phyloP scores from a whole-genome alignment of 2,113 vertebrate genomes.

The Xiphias gladius region DNA sequence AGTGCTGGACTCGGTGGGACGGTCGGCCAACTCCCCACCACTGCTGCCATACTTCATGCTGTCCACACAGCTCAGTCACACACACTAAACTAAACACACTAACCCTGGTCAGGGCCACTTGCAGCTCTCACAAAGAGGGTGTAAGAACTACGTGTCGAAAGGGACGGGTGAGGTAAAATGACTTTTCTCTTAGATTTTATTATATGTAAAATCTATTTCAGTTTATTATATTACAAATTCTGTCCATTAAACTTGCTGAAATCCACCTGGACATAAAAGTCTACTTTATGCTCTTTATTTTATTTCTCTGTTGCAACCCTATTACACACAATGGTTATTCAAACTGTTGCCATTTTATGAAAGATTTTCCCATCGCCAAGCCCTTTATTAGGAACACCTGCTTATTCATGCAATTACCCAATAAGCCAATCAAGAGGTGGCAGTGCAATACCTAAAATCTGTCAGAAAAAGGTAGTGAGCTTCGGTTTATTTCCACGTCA shows the following conservation, averaged over 20 bases:
- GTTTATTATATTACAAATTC: constrained; percentile 1
- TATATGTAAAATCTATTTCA: constrained; percentile 3
- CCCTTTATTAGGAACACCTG: background rate
- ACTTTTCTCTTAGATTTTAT: constrained; percentile 7
- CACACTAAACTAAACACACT: constrained; percentile 74
- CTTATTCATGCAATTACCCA: background rate
- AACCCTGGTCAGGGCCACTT: constrained; percentile 75
- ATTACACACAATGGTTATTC: background rate
- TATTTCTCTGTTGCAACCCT: background rate
- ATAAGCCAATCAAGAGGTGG: background rate
- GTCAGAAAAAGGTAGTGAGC: background rate
- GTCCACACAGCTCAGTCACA: constrained; percentile 86
- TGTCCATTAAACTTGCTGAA: background rate
- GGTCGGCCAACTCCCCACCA: constrained; percentile 80
- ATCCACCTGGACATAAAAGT: background rate
- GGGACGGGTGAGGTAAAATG: constrained; percentile 25
- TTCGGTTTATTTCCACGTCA: too few species aligned
- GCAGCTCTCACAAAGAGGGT: constrained; percentile 49
- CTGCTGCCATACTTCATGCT: constrained; percentile 84
- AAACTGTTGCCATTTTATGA: background rate
- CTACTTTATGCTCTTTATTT: background rate
- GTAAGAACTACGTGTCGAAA: constrained; percentile 24
- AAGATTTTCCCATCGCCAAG: background rate
- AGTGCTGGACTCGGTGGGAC: constrained; percentile 71
- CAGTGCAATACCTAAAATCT: background rate